Percentiles rank a stretch among this genome's conserved stretches.
These are phyloP conservation scores for Pseudomyrmex sp. DNA, from an alignment of 1,140 invertebrate species.

Conservation along the genomic window DNA sequence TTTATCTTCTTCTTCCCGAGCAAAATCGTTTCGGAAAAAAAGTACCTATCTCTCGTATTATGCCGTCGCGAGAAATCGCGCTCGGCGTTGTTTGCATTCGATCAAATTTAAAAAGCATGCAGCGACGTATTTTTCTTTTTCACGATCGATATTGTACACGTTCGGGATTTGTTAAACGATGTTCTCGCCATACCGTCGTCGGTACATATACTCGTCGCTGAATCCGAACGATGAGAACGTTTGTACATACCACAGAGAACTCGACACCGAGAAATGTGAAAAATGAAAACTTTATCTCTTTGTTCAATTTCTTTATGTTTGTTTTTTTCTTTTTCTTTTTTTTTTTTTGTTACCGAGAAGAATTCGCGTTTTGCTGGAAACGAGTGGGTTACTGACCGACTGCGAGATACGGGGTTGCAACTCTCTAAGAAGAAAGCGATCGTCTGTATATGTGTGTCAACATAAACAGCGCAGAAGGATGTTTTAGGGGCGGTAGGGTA, in stretches of 20 bases:
- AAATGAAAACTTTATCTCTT: conserved; percentile 27
- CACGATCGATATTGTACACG: neutral
- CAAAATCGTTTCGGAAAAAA: too few species aligned
- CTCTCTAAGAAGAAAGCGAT: conserved; percentile 14
- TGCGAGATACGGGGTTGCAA: conserved; percentile 15
- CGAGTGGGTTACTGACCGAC: conserved; percentile 47
- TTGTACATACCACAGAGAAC: neutral
- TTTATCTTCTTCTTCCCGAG: neutral
- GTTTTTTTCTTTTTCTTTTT: too few species aligned
- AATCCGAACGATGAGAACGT: conserved; percentile 25
- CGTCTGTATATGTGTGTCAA: neutral
- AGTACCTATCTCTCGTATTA: neutral
- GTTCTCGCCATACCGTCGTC: neutral
- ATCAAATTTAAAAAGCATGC: neutral
- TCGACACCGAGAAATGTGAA: neutral
- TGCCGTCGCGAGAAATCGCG: conserved; percentile 1
- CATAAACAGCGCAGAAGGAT: too few species aligned
- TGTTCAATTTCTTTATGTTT: neutral
- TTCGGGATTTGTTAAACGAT: conserved; percentile 1
- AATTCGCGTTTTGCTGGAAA: neutral
- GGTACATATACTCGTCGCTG: neutral
- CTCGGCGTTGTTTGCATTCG: neutral
- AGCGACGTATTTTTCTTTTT: neutral
- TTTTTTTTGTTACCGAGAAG: neutral
- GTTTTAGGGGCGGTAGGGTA: neutral